These are phyloP conservation scores for Drosophila jambulina DNA, from an alignment of 1,140 invertebrate species.

Conservation along the genomic window DNA sequence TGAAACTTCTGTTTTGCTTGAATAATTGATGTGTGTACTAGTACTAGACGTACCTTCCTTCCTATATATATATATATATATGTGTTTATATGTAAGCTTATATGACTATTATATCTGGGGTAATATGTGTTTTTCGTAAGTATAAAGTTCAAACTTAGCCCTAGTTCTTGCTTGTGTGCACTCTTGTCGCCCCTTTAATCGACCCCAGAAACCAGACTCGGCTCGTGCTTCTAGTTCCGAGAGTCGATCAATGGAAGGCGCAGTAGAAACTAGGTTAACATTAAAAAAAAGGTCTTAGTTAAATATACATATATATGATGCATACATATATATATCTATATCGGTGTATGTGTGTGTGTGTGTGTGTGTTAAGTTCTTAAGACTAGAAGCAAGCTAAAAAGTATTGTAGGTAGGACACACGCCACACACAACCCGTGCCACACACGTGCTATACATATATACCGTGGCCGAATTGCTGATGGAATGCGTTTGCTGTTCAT, in stretches of 20 bases:
- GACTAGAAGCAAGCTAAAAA: conserved; percentile 47
- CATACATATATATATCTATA: not conserved
- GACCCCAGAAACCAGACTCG: not conserved
- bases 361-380: conserved; percentile 20
- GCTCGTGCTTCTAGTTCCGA: not conserved
- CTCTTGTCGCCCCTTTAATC: not conserved
- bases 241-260: not conserved
- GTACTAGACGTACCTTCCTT: conserved; percentile 6
- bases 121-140: conserved; percentile 6
- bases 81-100: conserved; percentile 13
- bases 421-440: conserved; percentile 18
- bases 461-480: conserved; percentile 18
- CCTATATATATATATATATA: conserved; percentile 23
- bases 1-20: conserved; percentile 32
- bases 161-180: conserved; percentile 15
- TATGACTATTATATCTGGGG: not conserved
- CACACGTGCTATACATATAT: conserved; percentile 23
- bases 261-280: conserved; percentile 68
- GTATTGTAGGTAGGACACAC: conserved; percentile 24
- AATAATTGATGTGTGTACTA: conserved; percentile 33
- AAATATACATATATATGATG: conserved; percentile 37
- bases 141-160: conserved; percentile 29
- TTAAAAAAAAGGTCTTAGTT: conserved; percentile 47
- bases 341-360: not conserved
- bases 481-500: conserved; percentile 29